Evolutionary conservation across 2,113 vertebrate species (phyloP).

Genomic region (Elephantulus edwardii): DNA sequence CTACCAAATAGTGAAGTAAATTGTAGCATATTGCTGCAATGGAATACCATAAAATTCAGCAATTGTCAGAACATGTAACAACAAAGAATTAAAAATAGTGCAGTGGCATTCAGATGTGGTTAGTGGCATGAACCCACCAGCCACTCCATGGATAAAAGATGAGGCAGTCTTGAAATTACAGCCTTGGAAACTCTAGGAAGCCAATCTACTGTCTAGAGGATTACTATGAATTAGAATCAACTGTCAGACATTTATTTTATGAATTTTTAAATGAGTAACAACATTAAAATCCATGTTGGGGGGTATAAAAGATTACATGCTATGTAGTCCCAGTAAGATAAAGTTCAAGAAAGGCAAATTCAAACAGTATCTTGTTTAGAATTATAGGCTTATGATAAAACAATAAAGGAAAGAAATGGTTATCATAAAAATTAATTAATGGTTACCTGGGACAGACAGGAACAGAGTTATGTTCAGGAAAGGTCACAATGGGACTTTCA

Average conservation of each 20-base stretch:
- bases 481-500: not conserved
- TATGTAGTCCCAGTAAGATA: not conserved
- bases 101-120: too few species aligned
- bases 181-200: too few species aligned
- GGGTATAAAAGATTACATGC: constrained; percentile 23
- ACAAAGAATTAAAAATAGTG: too few species aligned
- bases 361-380: constrained; percentile 37
- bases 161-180: too few species aligned
- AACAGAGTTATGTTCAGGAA: constrained; percentile 16
- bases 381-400: constrained; percentile 38
- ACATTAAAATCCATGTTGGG: constrained; percentile 8
- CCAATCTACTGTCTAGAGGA: too few species aligned
- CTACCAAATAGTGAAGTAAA: constrained; percentile 35
- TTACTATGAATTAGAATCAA: too few species aligned
- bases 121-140: too few species aligned
- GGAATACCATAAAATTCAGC: not conserved
- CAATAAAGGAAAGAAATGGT: constrained; percentile 46
- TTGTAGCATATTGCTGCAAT: not conserved
- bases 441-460: not conserved
- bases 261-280: too few species aligned
- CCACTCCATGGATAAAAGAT: too few species aligned
- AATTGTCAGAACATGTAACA: too few species aligned
- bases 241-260: too few species aligned
- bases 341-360: constrained; percentile 30
- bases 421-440: constrained; percentile 43